Conservation (phyloP, 2,797 vertebrate genomes). For the Tragelaphus eurycerus region DNA sequence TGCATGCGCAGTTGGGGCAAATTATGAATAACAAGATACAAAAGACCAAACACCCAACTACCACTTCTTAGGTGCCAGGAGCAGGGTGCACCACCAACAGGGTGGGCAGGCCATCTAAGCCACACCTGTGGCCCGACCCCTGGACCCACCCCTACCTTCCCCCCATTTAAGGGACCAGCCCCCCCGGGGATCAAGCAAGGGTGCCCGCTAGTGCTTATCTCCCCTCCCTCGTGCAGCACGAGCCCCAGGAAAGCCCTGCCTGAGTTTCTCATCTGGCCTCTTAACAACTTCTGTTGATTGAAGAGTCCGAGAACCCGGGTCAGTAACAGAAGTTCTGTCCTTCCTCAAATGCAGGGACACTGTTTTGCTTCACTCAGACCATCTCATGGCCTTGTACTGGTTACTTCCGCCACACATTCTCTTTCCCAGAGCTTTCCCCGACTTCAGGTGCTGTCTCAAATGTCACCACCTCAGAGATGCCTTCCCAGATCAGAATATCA, state of each 20-base stretch:
- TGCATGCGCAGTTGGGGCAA: background rate
- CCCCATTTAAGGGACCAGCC: background rate
- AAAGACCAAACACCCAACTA: background rate
- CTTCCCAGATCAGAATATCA: background rate
- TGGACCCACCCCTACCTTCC: too few species aligned
- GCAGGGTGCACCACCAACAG: background rate
- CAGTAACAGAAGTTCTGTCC: background rate
- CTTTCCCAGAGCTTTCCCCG: background rate
- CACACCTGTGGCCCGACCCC: background rate
- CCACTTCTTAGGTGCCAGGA: background rate
- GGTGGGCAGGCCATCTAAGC: background rate
- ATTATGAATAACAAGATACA: background rate
- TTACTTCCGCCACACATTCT: background rate
- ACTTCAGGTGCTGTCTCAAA: background rate
- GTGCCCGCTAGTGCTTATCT: fast-evolving
- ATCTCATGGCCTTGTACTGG: background rate
- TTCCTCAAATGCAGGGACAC: background rate
- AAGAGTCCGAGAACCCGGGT: background rate
- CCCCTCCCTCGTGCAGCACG: background rate
- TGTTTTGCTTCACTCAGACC: background rate
- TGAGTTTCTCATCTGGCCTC: background rate
- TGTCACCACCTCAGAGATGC: background rate
- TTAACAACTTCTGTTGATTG: background rate
- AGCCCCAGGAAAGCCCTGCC: background rate
- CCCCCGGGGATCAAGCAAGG: background rate